Conservation (phyloP, 2,113 vertebrate species). For the Paracanthobrama guichenoti region DNA sequence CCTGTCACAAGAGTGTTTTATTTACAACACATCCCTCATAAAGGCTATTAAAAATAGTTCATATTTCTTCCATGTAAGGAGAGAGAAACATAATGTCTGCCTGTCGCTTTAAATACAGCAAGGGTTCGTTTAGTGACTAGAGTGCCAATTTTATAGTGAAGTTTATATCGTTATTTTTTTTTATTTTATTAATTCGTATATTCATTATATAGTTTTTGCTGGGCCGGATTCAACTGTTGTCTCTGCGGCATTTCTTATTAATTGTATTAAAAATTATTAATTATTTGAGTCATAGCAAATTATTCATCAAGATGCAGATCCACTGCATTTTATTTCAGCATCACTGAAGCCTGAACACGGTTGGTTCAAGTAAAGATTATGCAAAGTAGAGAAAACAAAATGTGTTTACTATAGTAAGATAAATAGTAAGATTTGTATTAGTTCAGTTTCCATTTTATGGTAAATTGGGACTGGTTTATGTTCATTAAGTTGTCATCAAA, state of each 20-base stretch:
- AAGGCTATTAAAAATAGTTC: background rate
- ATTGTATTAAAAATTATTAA: background rate
- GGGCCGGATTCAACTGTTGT: background rate
- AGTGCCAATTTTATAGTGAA: background rate
- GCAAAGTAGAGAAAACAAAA: background rate
- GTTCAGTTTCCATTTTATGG: background rate
- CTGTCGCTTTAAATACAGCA: background rate
- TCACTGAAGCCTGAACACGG: background rate
- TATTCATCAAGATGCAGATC: background rate
- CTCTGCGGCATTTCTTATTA: slow-evolving; percentile 19
- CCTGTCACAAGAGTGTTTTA: background rate
- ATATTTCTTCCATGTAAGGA: background rate
- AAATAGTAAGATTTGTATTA: background rate
- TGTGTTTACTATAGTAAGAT: too few species aligned
- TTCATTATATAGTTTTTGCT: background rate
- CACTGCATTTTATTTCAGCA: background rate
- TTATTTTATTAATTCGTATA: too few species aligned
- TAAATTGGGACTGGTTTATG: background rate
- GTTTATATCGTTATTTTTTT: background rate
- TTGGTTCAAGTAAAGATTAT: background rate
- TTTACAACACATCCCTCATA: background rate
- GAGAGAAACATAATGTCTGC: background rate
- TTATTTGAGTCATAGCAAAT: background rate
- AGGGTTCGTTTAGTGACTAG: background rate
- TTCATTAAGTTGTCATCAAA: background rate